These are phyloP conservation scores for Elmis aenea DNA, from an alignment of 2,888 invertebrate genomes.

Conservation along the genomic window DNA sequence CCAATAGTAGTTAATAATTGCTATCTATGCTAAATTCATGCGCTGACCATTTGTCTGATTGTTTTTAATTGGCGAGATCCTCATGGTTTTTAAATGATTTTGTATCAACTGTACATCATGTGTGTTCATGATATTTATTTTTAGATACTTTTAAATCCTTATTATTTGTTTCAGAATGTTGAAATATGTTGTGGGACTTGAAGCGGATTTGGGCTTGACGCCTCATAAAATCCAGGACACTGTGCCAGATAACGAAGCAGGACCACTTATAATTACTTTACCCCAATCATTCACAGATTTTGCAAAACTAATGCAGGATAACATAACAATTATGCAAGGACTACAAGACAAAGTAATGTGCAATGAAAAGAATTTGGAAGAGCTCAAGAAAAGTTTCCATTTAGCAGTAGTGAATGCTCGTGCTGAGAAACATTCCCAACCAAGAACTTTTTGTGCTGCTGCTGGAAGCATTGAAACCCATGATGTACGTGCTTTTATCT, in stretches of 20 bases:
- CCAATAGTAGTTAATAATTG: no score
- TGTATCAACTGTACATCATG: no score
- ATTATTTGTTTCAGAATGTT: conserved; percentile 28
- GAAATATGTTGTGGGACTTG: conserved; percentile 30
- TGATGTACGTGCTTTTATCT: neutral
- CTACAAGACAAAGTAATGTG: conserved; percentile 24
- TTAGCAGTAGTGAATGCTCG: conserved; percentile 32
- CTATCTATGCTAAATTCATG: no score
- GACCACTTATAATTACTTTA: conserved; percentile 31
- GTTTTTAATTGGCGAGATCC: no score
- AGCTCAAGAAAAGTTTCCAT: conserved; percentile 31
- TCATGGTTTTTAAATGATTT: no score
- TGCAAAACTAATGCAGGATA: conserved; percentile 32
- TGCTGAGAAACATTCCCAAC: conserved; percentile 28
- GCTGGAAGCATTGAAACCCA: conserved; percentile 22
- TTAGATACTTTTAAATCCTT: no score
- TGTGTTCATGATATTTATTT: no score
- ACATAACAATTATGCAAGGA: conserved; percentile 29
- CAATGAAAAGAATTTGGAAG: conserved; percentile 27
- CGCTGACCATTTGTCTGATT: no score
- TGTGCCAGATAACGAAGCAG: conserved; percentile 32
- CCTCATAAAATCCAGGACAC: conserved; percentile 33
- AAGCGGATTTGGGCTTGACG: conserved; percentile 21
- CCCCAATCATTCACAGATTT: conserved; percentile 35
- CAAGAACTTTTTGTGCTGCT: conserved; percentile 32